Evolutionary conservation across 2,113 vertebrate species (phyloP), one percentile per base, ranked within the genome.

Genomic region (Equus quagga): DNA sequence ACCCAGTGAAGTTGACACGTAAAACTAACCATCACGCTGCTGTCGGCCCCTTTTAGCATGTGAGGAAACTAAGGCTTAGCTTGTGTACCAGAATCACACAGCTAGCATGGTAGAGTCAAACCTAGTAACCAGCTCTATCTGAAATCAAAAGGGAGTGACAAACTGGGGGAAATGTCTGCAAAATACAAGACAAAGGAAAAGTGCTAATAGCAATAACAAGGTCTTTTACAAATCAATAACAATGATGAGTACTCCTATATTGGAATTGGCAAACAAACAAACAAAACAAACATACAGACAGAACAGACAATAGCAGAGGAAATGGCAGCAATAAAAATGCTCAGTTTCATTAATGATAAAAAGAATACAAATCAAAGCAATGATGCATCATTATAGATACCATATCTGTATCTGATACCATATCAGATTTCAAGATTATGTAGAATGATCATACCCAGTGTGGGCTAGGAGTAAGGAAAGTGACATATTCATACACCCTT

Each of bases 351-450:
- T 79, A 81, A 80, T 19, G 8, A 80, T 23, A 51, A 46, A 81
- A 81, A 46, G 62, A 60, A 46, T 93, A 26, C 6, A 85, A 96
- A 83, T 78, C 8, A 58, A 94, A 94, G 69, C 65, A 67, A 95
- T 41, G 24, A 90, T 14, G 21, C 36, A 65, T 67, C 36, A 76
- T 60, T 80, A 60, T 9, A 80, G 46, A 80, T 85, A 44, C 21
- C 33, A 6, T 75, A 76, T 69, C 75, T 75, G 26, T 76, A 84
- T n/a, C 69, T 84, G n/a, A 75, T 84, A 51, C 14, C 46, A 54
- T 23, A 54, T 65, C 24, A 91, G 44, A 91, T 33, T 70, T 64
- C 13, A 91, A 82, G 36, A 31, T 91, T 54, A 69, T 14, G 13
- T 82, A 56, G 33, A 91, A 86, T 84, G 51, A 90, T 41, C 11